These are phyloP conservation scores for Lottia scabra DNA, from an alignment of 2,888 invertebrate species.

Conservation along the genomic window DNA sequence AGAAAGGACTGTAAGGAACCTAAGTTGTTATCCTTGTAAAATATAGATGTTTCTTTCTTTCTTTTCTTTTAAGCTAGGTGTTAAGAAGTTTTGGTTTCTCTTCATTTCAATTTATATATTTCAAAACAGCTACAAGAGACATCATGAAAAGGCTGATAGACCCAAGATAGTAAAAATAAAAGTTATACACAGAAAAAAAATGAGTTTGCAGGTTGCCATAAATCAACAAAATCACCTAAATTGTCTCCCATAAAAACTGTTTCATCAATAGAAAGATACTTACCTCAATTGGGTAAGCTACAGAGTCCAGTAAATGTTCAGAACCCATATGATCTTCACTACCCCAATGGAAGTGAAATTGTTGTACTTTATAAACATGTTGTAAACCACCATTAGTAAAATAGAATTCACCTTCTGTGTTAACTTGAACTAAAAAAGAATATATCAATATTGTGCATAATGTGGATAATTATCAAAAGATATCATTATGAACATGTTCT, in stretches of 20 bases:
- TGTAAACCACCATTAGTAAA: slow-evolving; percentile 56
- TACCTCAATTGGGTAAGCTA: slow-evolving; percentile 73
- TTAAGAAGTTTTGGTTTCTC: too few species aligned
- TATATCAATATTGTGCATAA: background rate
- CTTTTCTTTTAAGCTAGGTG: too few species aligned
- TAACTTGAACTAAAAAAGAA: slow-evolving; percentile 48
- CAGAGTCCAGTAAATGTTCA: slow-evolving; percentile 81
- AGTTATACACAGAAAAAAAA: background rate
- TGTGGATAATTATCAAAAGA: too few species aligned
- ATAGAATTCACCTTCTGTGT: slow-evolving; percentile 48
- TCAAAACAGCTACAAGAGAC: too few species aligned
- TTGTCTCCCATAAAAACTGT: too few species aligned
- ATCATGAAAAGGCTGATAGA: background rate
- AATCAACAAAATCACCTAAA: too few species aligned
- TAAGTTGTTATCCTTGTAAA: too few species aligned
- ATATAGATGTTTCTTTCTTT: too few species aligned
- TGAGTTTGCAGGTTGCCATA: background rate
- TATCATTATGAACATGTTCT: too few species aligned
- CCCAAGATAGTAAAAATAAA: too few species aligned
- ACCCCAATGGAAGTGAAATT: slow-evolving; percentile 88
- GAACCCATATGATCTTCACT: slow-evolving; percentile 80
- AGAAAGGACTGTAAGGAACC: too few species aligned
- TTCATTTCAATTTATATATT: background rate
- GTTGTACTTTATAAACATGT: slow-evolving; percentile 73
- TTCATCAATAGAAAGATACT: background rate